Conservation (phyloP, 1,140 invertebrate species). For the Meloidogyne chitwoodi region DNA sequence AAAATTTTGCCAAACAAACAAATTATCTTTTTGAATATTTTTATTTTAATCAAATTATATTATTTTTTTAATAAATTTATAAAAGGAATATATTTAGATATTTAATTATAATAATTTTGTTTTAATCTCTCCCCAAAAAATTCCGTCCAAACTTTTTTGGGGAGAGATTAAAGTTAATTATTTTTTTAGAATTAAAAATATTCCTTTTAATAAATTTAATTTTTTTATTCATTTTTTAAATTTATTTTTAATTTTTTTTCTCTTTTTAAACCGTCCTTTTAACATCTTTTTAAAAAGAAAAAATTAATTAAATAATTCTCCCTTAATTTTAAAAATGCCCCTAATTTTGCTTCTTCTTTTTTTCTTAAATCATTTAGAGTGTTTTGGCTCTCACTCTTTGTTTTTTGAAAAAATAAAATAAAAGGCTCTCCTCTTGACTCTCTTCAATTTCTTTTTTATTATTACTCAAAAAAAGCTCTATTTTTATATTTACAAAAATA, state of each 20-base stretch:
- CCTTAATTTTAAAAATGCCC: neutral
- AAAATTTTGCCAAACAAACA: neutral
- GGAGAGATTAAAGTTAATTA: too few relatives aligned
- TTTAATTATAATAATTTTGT: too few relatives aligned
- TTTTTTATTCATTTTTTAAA: too few relatives aligned
- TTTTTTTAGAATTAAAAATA: too few relatives aligned
- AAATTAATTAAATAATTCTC: neutral
- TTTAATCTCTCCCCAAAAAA: neutral
- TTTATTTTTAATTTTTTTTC: neutral
- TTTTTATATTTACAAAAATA: neutral
- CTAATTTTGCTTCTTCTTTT: neutral
- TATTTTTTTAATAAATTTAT: neutral
- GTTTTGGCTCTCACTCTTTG: neutral
- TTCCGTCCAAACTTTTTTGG: neutral
- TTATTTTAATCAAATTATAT: neutral
- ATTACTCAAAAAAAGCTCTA: neutral
- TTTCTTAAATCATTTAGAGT: neutral
- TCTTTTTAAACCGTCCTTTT: neutral
- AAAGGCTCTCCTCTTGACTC: neutral
- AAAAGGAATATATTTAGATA: neutral
- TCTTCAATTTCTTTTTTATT: neutral
- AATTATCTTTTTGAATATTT: neutral
- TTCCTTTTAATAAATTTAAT: too few relatives aligned
- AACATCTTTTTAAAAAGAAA: neutral
- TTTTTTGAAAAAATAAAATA: neutral